Conservation (phyloP, 2,888 invertebrate species). For the Candidula unifasciata region DNA sequence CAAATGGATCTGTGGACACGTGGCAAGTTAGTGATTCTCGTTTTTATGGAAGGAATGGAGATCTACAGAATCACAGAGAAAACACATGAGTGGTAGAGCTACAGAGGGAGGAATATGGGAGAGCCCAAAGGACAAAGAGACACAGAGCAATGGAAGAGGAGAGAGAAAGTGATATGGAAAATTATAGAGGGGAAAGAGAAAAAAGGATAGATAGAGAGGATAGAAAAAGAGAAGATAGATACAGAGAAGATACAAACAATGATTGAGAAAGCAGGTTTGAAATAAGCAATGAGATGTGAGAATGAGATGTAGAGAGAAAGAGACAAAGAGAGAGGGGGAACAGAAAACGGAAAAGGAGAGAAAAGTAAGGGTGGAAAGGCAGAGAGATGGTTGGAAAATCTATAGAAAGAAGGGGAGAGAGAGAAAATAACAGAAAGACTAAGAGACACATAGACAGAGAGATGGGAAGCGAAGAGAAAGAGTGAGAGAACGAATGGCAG, state of each 20-base stretch:
- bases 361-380: background rate
- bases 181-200: background rate
- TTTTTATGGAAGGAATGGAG: background rate
- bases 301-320: background rate
- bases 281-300: too few species aligned
- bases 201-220: background rate
- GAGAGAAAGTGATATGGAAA: background rate
- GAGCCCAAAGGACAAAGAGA: too few species aligned
- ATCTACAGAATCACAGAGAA: too few species aligned
- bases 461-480: too few species aligned
- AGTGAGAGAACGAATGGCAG: too few species aligned
- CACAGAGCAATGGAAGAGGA: too few species aligned
- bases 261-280: too few species aligned
- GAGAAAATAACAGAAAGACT: background rate
- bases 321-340: background rate
- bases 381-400: too few species aligned
- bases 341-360: background rate
- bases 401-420: background rate
- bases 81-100: background rate
- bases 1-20: conserved; percentile 82
- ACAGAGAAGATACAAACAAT: too few species aligned
- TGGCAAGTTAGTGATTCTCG: too few species aligned
- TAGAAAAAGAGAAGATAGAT: background rate
- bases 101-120: too few species aligned
- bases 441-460: background rate